Base-by-base conservation (phyloP, 2,797 vertebrate genomes). In the Xiphophorus birchmanni region DNA sequence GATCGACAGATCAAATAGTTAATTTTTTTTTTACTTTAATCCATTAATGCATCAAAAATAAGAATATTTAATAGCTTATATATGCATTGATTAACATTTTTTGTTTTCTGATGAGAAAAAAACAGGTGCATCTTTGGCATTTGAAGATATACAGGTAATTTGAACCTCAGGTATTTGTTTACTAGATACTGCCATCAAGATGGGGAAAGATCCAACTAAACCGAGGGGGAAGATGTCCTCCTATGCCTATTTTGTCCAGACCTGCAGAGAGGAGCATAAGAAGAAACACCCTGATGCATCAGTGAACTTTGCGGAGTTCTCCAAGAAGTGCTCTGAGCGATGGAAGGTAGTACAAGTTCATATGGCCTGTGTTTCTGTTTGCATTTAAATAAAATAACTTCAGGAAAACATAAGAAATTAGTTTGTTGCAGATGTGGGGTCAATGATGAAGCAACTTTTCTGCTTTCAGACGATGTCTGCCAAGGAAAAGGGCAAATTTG, bases 201-300 rank as follows among this genome's bases (percentile, higher is more conserved):
- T 99, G 98, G 98, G 96, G 91, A 99, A 97, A 96, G 95, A 99
- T 96, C 96, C 97, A 82, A 93, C 95, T 90, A 99, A 99, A 94
- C 98, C 98, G 6, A 97, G 97, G 95, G 99, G 99, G 95, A 99
- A 99, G 96, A 99, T 99, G 98, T 99, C 99, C 95, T 99, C 98
- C 2, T 99, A 99, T 80, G 98, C 99, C 60, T 99, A 98, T 93
- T 99, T 99, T 94, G 98, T 99, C 94, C 99, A 99, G 95, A 99
- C 98, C 77, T 99, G 99, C 89, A 96, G 97, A 90, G 98, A 98
- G 95, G 98, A 99, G 92, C 99, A 99, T 91, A 99, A 99, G 97
- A 99, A 99, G 95, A 99, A 99, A 90, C 97, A 99, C 87, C 98
- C 99, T 0, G 98, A 99, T 76, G 97, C 98, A 37, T 97, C 97